Evolutionary conservation across 1,140 invertebrate genomes (phyloP).

Genomic region (Procambarus virginalis): DNA sequence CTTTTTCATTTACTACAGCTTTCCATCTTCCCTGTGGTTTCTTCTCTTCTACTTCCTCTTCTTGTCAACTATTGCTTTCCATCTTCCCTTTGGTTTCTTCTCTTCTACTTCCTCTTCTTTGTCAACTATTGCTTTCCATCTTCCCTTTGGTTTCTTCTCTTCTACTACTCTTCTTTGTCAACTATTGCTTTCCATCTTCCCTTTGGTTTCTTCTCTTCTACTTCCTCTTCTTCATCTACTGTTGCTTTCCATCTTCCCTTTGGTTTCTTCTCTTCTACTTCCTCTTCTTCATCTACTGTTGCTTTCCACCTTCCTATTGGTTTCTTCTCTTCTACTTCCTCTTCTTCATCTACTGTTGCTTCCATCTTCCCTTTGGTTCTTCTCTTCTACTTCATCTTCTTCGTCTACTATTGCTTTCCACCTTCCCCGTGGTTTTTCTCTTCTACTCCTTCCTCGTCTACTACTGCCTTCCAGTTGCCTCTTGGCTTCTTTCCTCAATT

Average conservation of each 20-base stretch:
- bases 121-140: not conserved
- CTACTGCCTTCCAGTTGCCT: slow-evolving; percentile 9
- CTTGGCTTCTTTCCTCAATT: not conserved
- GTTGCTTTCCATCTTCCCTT: not conserved
- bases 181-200: not conserved
- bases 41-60: slow-evolving; percentile 5
- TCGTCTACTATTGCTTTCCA: slow-evolving; percentile 27
- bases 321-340: slow-evolving; percentile 15
- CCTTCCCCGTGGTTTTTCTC: slow-evolving; percentile 1
- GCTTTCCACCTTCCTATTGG: not conserved
- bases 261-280: not conserved
- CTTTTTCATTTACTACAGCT: not conserved
- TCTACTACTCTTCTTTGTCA: not conserved
- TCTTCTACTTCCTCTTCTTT: slow-evolving; percentile 15
- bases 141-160: not conserved
- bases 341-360: not conserved
- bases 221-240: not conserved
- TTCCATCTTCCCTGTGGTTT: slow-evolving; percentile 40
- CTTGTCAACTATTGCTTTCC: not conserved
- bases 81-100: not conserved
- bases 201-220: not conserved
- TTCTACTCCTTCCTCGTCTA: not conserved
- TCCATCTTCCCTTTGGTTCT: slow-evolving; percentile 18
- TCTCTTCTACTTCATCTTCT: not conserved
- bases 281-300: not conserved